Evolutionary conservation across 2,797 vertebrate genomes (phyloP).

Genomic region (Malacoraja senta): DNA sequence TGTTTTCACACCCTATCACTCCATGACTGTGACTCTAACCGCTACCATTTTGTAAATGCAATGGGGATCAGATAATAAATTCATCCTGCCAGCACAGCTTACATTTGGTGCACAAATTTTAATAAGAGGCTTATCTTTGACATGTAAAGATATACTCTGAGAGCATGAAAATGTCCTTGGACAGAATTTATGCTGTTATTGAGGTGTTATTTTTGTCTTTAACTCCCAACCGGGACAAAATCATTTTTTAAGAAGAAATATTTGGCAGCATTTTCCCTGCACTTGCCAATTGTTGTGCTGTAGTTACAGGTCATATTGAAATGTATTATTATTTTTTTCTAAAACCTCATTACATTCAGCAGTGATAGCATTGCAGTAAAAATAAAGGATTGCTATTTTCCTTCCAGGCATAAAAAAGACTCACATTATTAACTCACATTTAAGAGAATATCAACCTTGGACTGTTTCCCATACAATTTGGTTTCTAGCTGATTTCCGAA

Average conservation of each 20-base stretch:
- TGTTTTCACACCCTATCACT: too few relatives aligned
- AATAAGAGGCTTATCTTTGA: slow-evolving; percentile 22
- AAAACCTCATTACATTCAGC: slow-evolving; percentile 11
- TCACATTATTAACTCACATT: neutral
- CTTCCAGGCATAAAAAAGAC: neutral
- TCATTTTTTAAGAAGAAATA: slow-evolving; percentile 29
- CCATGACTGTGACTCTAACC: too few relatives aligned
- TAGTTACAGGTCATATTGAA: neutral
- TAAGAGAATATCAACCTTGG: neutral
- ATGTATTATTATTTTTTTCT: slow-evolving; percentile 8
- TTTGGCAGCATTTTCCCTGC: slow-evolving; percentile 12
- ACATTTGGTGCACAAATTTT: neutral
- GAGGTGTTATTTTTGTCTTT: slow-evolving; percentile 17
- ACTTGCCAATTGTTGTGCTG: neutral
- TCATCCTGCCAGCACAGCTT: neutral
- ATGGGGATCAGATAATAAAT: neutral
- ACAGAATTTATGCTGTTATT: neutral
- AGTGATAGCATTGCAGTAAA: slow-evolving; percentile 8
- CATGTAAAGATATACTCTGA: neutral
- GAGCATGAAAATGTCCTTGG: neutral
- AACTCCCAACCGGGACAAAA: slow-evolving; percentile 9
- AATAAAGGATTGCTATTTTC: neutral
- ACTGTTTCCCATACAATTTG: neutral
- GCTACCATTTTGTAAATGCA: neutral
- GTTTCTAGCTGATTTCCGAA: neutral